Evolutionary conservation across 2,888 invertebrate genomes (phyloP).

Genomic region (Lasioglossum malachurum): DNA sequence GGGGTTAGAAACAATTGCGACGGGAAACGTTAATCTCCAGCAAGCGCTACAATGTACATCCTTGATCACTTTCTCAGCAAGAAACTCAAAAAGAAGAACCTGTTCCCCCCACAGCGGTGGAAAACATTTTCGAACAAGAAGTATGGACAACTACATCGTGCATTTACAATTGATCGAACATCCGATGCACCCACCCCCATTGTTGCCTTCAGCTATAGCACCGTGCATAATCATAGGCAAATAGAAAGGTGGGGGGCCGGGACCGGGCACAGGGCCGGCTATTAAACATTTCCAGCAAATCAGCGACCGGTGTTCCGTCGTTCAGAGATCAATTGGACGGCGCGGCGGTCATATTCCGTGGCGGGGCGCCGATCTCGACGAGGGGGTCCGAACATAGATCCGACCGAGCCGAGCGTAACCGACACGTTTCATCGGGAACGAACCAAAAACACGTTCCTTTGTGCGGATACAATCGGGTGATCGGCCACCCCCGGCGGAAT

Average conservation of each 20-base stretch:
- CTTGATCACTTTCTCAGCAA: background rate
- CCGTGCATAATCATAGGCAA: conserved; percentile 7
- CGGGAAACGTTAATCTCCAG: too few relatives aligned
- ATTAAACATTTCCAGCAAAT: conserved; percentile 50
- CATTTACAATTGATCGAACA: background rate
- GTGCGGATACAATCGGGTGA: conserved; percentile 52
- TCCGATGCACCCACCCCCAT: background rate
- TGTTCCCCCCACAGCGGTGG: background rate
- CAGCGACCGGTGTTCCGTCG: conserved; percentile 40
- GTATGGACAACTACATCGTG: background rate
- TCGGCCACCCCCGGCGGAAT: conserved; percentile 54
- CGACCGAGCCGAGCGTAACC: conserved; percentile 53
- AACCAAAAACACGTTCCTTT: conserved; percentile 61
- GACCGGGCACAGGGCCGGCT: background rate
- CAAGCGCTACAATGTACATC: background rate
- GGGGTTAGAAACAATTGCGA: background rate
- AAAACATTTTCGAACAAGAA: background rate
- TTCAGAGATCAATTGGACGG: conserved; percentile 48
- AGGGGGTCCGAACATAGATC: conserved; percentile 27
- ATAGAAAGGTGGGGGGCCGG: background rate
- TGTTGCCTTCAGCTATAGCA: background rate
- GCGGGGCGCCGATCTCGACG: conserved; percentile 37
- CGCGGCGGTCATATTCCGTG: conserved; percentile 38
- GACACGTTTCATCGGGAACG: conserved; percentile 58
- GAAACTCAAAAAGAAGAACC: background rate